Evolutionary conservation across 2,113 vertebrate species (phyloP), one percentile per base, ranked within the genome.

Genomic region (Synchiropus splendidus): DNA sequence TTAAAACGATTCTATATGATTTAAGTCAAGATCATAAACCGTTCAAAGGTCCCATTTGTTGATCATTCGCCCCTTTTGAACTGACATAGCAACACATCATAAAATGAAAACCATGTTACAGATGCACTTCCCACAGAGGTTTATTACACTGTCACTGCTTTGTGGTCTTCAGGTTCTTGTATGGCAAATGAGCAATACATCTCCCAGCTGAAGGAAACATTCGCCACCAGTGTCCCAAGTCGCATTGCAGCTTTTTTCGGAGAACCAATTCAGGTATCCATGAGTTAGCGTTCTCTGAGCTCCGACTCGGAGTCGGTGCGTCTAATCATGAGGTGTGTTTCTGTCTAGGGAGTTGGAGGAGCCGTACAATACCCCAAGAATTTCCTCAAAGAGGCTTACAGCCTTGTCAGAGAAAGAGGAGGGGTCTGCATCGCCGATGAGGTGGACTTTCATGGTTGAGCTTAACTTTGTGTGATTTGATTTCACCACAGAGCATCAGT

Each of bases 391-490:
- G 87, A 92, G 56, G 87, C 85, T 30, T 94, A 84, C 56, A 45
- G 64, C 51, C 77, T 95, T 35, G 85, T 94, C 11, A 81, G 86
- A 58, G 87, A 89, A 48, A 85, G 72, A 66, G 90, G 91, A 45
- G 91, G 94, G 0, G 2, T 97, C 39, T 98, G 90, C 76, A 87
- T 98, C 35, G 77, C 88, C 1, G 91, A 99, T 68, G 94, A 99
- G 85, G 21, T 27, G 21, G 21, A 8, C 4, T 27, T 27, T 8
- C 21, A 27, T n/a, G n/a, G 21, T 27, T 27, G 4, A 27, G 21
- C 4, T 27, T 4, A 4, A 36, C 13, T 42, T 14, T 27, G 31
- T 9, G 1, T 17, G 6, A 34, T 35, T 1, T 2, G 0, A 17
- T 42, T 58, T 38, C 18, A 6, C 36, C 36, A 35, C 10, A 14